Percentiles rank a stretch among this genome's conserved stretches.
phyloP scores from a whole-genome alignment of 2,888 invertebrate species.

The Tiphia femorata region DNA sequence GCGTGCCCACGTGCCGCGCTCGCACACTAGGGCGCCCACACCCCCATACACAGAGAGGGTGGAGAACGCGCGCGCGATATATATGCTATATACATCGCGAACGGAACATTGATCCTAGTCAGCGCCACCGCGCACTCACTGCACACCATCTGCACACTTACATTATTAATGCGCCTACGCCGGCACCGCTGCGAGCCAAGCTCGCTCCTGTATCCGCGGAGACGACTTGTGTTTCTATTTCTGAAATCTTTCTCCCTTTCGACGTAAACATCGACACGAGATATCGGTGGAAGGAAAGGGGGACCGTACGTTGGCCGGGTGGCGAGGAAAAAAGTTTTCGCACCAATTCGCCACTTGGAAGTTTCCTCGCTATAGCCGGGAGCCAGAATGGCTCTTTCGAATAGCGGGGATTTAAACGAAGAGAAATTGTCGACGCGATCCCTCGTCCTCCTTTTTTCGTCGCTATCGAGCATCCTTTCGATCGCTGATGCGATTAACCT shows the following conservation, averaged over 20 bases:
- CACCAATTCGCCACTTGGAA: too few species aligned
- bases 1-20: neutral
- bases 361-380: too few species aligned
- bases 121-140: slow-evolving; percentile 55
- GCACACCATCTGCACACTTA: slow-evolving; percentile 59
- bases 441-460: too few species aligned
- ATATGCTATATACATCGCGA: slow-evolving; percentile 43
- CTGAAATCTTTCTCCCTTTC: slow-evolving; percentile 33
- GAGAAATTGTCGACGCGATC: too few species aligned
- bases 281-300: too few species aligned
- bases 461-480: too few species aligned
- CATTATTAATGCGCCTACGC: slow-evolving; percentile 63
- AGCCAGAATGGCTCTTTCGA: too few species aligned
- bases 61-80: slow-evolving; percentile 22
- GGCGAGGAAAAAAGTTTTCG: too few species aligned
- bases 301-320: too few species aligned
- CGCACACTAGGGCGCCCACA: neutral
- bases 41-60: slow-evolving; percentile 25
- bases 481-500: too few species aligned
- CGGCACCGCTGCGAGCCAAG: slow-evolving; percentile 25
- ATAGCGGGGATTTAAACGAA: too few species aligned
- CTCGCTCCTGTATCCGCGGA: slow-evolving; percentile 22
- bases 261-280: slow-evolving; percentile 15
- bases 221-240: slow-evolving; percentile 40
- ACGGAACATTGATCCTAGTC: slow-evolving; percentile 61